A percentile compares a stretch with the other conserved stretches of the same genome.
Conservation (phyloP, 2,797 vertebrate genomes). For the Jordanella pulchra region DNA sequence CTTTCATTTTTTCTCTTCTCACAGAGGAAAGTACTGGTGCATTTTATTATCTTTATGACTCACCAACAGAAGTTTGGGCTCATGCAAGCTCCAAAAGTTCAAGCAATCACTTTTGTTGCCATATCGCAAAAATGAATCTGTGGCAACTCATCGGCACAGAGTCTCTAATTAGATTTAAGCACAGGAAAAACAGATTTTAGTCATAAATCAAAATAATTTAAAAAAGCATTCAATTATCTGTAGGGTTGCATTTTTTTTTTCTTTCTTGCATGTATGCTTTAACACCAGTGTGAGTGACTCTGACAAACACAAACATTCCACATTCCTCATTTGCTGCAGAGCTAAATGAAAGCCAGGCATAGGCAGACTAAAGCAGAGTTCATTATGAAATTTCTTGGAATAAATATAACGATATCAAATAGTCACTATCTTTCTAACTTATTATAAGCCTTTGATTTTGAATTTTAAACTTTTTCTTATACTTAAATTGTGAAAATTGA, state of each 20-base stretch:
- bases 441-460: not conserved
- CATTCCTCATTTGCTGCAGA: slow-evolving; percentile 50
- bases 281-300: slow-evolving; percentile 18
- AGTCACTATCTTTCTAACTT: not conserved
- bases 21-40: slow-evolving; percentile 33
- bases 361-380: not conserved
- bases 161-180: slow-evolving; percentile 33
- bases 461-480: not conserved
- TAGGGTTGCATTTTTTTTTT: not conserved
- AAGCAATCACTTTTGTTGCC: not conserved
- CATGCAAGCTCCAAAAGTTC: not conserved
- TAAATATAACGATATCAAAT: not conserved
- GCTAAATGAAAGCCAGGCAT: slow-evolving; percentile 1
- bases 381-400: not conserved
- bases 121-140: slow-evolving; percentile 14
- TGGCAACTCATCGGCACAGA: slow-evolving; percentile 13
- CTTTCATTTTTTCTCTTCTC: slow-evolving; percentile 3
- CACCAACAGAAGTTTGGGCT: slow-evolving; percentile 1
- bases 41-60: slow-evolving; percentile 39
- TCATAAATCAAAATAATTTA: slow-evolving; percentile 31
- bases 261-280: slow-evolving; percentile 17
- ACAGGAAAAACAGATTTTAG: slow-evolving; percentile 44
- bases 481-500: not conserved
- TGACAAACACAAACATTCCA: slow-evolving; percentile 33
- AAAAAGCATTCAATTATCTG: slow-evolving; percentile 7